Evolutionary conservation across 2,113 vertebrate genomes (phyloP).

Genomic region (Furnarius figulus): DNA sequence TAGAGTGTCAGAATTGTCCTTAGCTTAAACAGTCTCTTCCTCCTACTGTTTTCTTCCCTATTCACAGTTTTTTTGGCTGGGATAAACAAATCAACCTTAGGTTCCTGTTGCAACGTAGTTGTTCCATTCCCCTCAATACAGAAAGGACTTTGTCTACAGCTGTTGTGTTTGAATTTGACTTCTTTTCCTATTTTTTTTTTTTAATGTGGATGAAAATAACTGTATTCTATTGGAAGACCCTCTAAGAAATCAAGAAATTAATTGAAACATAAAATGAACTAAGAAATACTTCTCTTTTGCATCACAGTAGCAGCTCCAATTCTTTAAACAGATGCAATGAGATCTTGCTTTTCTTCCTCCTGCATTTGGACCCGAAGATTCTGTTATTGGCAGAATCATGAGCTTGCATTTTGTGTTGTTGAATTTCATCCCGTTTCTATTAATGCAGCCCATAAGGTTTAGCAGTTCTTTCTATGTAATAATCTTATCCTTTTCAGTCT

Average conservation of each 20-base stretch:
- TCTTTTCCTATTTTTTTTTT: background rate
- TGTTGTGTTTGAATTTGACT: background rate
- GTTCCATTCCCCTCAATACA: background rate
- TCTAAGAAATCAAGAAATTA: background rate
- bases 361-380: background rate
- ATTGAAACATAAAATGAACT: background rate
- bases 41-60: slow-evolving; percentile 8
- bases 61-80: background rate
- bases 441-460: background rate
- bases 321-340: background rate
- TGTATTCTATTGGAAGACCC: background rate
- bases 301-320: background rate
- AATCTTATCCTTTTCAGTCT: background rate
- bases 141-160: background rate
- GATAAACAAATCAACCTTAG: slow-evolving; percentile 3
- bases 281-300: background rate
- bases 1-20: background rate
- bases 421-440: background rate
- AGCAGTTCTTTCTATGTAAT: background rate
- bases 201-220: background rate
- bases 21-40: background rate
- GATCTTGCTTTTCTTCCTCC: background rate
- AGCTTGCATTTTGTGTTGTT: background rate
- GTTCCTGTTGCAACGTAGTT: background rate
- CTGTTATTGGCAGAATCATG: background rate